Conservation (phyloP, 2,797 vertebrate genomes). For the Sylvia borin region DNA sequence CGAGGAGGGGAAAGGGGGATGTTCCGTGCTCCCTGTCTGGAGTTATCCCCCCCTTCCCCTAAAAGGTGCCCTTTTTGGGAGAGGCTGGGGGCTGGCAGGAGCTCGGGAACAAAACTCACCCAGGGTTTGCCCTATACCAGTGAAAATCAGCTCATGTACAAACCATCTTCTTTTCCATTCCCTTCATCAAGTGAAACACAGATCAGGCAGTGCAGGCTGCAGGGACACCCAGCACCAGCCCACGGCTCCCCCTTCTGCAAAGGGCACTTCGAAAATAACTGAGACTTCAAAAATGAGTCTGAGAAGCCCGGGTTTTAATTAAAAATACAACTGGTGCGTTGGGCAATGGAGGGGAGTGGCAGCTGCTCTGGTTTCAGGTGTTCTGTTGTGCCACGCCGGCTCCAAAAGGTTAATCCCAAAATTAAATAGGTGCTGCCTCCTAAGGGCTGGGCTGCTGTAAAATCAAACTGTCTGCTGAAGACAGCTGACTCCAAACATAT, state of each 20-base stretch:
- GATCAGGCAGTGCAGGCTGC: accelerated
- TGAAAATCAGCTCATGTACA: neutral
- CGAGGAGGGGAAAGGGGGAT: neutral
- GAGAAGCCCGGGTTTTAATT: neutral
- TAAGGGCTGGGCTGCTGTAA: neutral
- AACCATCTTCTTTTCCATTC: neutral
- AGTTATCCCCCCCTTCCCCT: neutral
- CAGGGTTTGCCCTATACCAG: neutral
- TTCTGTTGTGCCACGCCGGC: neutral
- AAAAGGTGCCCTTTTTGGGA: neutral
- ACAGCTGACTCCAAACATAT: neutral
- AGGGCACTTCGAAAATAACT: neutral
- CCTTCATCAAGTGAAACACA: neutral
- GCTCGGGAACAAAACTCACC: neutral
- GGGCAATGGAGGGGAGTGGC: neutral
- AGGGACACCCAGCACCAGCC: neutral
- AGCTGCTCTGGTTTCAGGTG: neutral
- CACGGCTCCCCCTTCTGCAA: accelerated
- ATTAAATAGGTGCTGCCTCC: neutral
- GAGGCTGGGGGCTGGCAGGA: neutral
- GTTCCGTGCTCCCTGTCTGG: neutral
- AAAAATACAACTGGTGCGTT: neutral
- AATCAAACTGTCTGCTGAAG: neutral
- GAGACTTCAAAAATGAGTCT: accelerated
- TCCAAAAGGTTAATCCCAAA: neutral